Percentiles rank a stretch among this genome's conserved stretches.
Conservation (phyloP, 2,797 vertebrate species). For the Kryptopterus vitreolus region DNA sequence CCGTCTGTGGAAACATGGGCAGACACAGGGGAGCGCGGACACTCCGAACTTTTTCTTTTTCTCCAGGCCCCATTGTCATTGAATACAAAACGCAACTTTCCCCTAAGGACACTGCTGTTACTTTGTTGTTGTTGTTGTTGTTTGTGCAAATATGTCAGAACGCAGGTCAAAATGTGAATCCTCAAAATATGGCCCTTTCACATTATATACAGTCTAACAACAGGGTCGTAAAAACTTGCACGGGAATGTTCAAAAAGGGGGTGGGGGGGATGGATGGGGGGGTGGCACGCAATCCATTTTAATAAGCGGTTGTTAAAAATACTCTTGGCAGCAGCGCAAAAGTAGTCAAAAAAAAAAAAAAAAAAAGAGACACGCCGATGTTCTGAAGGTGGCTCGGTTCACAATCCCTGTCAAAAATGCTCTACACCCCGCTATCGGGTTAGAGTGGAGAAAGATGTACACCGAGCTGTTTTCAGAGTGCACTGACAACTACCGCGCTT, state of each 20-base stretch:
- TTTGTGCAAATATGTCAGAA: background rate
- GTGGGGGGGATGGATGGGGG: no score
- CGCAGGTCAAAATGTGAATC: background rate
- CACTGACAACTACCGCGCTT: background rate
- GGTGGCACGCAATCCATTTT: constrained; percentile 13
- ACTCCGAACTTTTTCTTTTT: background rate
- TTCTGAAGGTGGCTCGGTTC: background rate
- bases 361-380: background rate
- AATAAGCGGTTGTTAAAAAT: constrained; percentile 15
- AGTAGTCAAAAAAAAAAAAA: background rate
- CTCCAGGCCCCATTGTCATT: background rate
- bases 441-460: background rate
- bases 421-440: background rate
- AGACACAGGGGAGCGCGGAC: background rate
- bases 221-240: background rate
- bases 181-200: constrained; percentile 12
- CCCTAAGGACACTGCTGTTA: background rate
- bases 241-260: constrained; percentile 5
- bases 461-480: background rate
- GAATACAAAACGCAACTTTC: background rate
- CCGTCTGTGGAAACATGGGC: background rate
- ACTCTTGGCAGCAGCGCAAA: constrained; percentile 7
- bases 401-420: constrained; percentile 11
- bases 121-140: background rate
- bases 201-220: background rate